Evolutionary conservation across 2,113 vertebrate species (phyloP), one percentile per base, ranked within the genome.

Genomic region (Empidonax alnorum): DNA sequence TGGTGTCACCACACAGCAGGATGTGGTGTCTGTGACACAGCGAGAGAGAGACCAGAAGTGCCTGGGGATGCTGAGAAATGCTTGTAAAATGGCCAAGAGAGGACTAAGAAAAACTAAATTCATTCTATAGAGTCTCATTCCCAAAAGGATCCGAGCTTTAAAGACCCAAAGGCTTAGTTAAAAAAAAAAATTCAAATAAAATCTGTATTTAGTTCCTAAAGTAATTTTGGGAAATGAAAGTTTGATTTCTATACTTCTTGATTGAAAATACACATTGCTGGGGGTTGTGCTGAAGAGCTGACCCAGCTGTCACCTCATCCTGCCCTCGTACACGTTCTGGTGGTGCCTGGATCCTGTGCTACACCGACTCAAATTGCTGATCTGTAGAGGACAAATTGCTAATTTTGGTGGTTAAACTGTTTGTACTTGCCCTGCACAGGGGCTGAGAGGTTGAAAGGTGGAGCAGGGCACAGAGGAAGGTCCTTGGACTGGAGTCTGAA

Each of bases 11-110:
- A 61, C 15, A 18, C 24, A 18, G 58, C 10, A 27, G 58, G 24
- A 37, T 55, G 30, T 63, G 24, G 24, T 53, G 35, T n/a, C 41
- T 0, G 1, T 46, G 67, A 9, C 25, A 12, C 28, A 53, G 46
- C 9, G 12, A 19, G 58, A 68, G 12, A 28, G 23, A 39, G 56
- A 18, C 3, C 3, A n/a, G 59, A 31, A 33, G 31, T 13, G 25
- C 6, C 0, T 4, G 20, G 24, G 27, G 44, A 30, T 21, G 3
- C 19, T 0, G 0, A 10, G 2, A 31, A 17, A 25, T 17, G 1
- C 14, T 15, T 55, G 23, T 10, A 22, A 52, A 72, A 35, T 46
- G 52, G 9, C 27, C 10, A 4, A 7, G 23, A 11, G 39, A n/a
- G 9, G 41, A 19, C 25, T 56, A 33, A 58, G 62, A 12, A 56